Conservation (phyloP, 2,113 vertebrate genomes). For the Microcebus tavaratra region DNA sequence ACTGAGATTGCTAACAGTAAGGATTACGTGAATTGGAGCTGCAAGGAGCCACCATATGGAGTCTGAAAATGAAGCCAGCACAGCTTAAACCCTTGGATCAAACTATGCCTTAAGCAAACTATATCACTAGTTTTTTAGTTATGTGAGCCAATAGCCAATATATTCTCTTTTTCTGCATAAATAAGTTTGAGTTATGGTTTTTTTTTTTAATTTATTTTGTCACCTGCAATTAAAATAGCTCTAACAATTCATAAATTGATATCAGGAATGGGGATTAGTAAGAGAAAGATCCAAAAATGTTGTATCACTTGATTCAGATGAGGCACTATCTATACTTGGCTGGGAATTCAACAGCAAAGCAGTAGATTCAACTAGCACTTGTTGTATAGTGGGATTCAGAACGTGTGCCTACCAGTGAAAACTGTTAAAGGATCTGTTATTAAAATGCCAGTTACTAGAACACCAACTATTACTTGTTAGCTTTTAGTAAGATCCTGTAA, state of each 20-base stretch:
- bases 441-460: background rate
- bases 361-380: conserved; percentile 3
- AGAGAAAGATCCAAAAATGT: conserved; percentile 23
- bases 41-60: conserved; percentile 74
- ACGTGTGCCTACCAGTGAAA: conserved; percentile 31
- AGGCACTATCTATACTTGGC: background rate
- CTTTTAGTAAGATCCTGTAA: conserved; percentile 15
- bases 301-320: conserved; percentile 9
- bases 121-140: conserved; percentile 55
- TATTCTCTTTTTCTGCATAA: background rate
- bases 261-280: conserved; percentile 21
- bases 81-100: conserved; percentile 67
- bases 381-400: background rate
- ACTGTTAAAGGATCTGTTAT: conserved; percentile 40
- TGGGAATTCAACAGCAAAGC: conserved; percentile 18
- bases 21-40: conserved; percentile 68
- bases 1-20: conserved; percentile 70
- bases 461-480: conserved; percentile 17
- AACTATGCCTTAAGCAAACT: conserved; percentile 60
- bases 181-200: conserved; percentile 19
- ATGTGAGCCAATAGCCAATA: conserved; percentile 39
- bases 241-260: conserved; percentile 57
- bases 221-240: conserved; percentile 54
- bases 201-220: background rate
- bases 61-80: conserved; percentile 62